Evolutionary conservation across 2,888 invertebrate species (phyloP), one percentile per base, ranked within the genome.

Genomic region (Galeruca laticollis): DNA sequence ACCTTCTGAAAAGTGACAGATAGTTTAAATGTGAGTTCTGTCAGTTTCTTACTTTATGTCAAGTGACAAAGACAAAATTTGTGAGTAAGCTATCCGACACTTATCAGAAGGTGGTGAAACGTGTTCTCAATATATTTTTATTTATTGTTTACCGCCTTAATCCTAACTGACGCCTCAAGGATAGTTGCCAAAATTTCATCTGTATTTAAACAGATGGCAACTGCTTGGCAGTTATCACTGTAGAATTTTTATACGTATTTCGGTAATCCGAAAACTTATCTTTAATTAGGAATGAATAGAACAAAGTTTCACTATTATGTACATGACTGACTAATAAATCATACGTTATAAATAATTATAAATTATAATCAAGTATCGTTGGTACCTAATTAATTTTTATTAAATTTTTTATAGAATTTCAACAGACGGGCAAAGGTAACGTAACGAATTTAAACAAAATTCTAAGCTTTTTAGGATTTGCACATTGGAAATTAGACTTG

Each of bases 381-480:
- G 62, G 59, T 74, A 70, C 71, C 73, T 73, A 60, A 74, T 74
- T 67, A 66, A 70, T 71, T 56, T 73, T 52, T 74, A 61, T 75
- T 75, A 5, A 26, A 67, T 77, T 76, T 75, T 69, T 73, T 66
- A 43, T 54, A 81, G 81, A 81, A 77, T 81, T 78, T 77, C 81
- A 81, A 78, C 80, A 79, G 78, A 72, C 69, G 60, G 68, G 75
- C 33, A 73, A 76, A 81, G 81, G 81, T 81, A 81, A 80, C 20
- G 43, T 43, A 43, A 43, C 13, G 4, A 5, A 43, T 43, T 8
- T 2, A 18, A 18, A 18, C 18, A 47, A 47, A 47, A 47, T 47
- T 47, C 18, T 47, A 47, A 47, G 47, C 18, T 47, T 47, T 9
- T 47, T 18, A 15, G 18, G 18, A 47, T 5, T n/a, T 0, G 40